Evolutionary conservation across 2,888 invertebrate species (phyloP).

Genomic region (Iphiclides podalirius): DNA sequence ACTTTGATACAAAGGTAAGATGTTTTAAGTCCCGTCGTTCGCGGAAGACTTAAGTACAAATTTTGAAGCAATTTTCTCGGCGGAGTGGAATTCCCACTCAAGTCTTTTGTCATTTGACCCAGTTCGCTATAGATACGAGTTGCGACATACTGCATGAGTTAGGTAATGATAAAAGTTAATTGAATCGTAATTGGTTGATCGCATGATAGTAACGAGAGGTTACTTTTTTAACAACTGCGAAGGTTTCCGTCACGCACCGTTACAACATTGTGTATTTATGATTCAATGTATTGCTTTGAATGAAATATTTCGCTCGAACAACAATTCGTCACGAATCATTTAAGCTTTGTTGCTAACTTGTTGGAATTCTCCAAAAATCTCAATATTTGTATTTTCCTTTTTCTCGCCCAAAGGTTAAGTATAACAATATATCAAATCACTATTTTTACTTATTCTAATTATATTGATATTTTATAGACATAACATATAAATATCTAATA

Average conservation of each 20-base stretch:
- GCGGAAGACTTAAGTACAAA: conserved; percentile 7
- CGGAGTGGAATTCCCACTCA: conserved; percentile 9
- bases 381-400: no score
- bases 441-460: no score
- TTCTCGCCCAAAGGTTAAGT: no score
- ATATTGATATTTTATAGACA: no score
- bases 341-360: no score
- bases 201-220: neutral
- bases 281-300: neutral
- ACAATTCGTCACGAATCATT: no score
- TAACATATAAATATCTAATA: no score
- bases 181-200: conserved; percentile 4
- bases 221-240: neutral
- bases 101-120: conserved; percentile 17
- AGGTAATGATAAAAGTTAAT: conserved; percentile 9
- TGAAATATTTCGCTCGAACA: neutral
- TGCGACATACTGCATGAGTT: conserved; percentile 6
- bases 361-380: no score
- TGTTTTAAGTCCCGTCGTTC: conserved; percentile 15
- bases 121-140: conserved; percentile 7
- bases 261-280: neutral
- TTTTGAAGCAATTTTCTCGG: conserved; percentile 19
- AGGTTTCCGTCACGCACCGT: neutral
- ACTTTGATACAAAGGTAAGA: conserved; percentile 16
- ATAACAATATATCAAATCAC: no score